Conservation (phyloP, 1,140 invertebrate species). For the Hermatobates lingyangjiaoensis region DNA sequence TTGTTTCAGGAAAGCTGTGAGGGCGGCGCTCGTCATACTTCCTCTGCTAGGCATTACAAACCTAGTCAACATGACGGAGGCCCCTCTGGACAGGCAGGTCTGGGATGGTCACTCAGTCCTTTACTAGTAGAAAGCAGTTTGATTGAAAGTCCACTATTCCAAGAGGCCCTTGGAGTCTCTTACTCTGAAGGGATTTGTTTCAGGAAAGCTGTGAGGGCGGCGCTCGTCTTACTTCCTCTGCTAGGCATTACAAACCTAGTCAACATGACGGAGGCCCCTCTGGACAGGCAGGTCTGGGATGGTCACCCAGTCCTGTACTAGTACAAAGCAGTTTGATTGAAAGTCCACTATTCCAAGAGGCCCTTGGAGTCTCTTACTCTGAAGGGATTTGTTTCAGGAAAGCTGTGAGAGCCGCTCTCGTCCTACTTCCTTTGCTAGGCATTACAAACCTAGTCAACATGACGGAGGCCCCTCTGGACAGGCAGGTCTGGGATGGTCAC, state of each 20-base stretch:
- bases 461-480: constrained; percentile 41
- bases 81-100: constrained; percentile 35
- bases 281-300: constrained; percentile 41
- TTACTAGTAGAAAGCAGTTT: too few species aligned
- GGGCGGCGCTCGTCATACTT: constrained; percentile 55
- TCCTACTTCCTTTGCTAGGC: constrained; percentile 61
- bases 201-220: constrained; percentile 62
- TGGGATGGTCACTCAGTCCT: too few species aligned
- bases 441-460: constrained; percentile 59
- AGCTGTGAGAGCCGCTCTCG: constrained; percentile 55
- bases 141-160: too few species aligned
- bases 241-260: constrained; percentile 61
- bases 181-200: too few species aligned
- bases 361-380: too few species aligned
- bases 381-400: constrained; percentile 43
- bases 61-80: constrained; percentile 47
- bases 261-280: constrained; percentile 45
- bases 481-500: constrained; percentile 42
- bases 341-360: too few species aligned
- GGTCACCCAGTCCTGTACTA: constrained; percentile 58
- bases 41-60: constrained; percentile 69
- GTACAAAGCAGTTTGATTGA: too few species aligned
- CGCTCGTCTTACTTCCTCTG: constrained; percentile 59
- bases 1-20: constrained; percentile 49
- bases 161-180: too few species aligned